Conservation (phyloP, 2,888 invertebrate genomes). For the Scaeva pyrastri region DNA sequence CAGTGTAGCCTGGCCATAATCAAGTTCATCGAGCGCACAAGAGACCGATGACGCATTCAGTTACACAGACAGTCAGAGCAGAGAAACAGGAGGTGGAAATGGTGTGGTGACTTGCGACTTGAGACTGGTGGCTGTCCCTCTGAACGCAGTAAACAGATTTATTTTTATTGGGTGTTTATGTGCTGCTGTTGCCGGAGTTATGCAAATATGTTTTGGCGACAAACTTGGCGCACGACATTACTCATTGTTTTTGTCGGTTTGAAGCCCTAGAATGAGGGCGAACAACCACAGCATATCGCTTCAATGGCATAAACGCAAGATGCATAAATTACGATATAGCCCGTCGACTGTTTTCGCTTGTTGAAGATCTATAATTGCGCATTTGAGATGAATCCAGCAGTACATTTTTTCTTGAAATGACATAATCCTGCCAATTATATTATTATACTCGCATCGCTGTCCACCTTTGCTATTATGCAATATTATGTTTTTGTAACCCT, state of each 20-base stretch:
- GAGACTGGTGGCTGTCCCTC: not conserved
- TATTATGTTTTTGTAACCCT: constrained; percentile 6
- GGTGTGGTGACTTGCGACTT: constrained; percentile 2
- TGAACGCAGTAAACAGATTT: constrained; percentile 35
- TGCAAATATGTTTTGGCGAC: constrained; percentile 56
- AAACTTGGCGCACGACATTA: constrained; percentile 65
- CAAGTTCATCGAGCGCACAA: constrained; percentile 67
- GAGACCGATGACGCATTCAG: constrained; percentile 67
- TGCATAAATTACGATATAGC: constrained; percentile 65
- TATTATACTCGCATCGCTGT: constrained; percentile 2
- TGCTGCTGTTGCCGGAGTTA: constrained; percentile 41
- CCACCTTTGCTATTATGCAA: constrained; percentile 14
- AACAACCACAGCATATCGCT: constrained; percentile 33
- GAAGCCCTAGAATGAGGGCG: constrained; percentile 41
- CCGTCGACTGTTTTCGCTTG: constrained; percentile 44
- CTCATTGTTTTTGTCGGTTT: constrained; percentile 45
- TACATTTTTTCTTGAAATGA: constrained; percentile 46
- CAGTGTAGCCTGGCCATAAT: constrained; percentile 50
- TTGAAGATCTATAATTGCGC: constrained; percentile 63
- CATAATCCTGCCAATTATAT: constrained; percentile 50
- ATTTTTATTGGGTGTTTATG: constrained; percentile 69
- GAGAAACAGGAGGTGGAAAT: not conserved
- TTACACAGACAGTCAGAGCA: not conserved
- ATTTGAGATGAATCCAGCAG: constrained; percentile 31
- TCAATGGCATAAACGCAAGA: constrained; percentile 37